Conservation (phyloP, 2,113 vertebrate genomes). For the Cyrtonyx montezumae region DNA sequence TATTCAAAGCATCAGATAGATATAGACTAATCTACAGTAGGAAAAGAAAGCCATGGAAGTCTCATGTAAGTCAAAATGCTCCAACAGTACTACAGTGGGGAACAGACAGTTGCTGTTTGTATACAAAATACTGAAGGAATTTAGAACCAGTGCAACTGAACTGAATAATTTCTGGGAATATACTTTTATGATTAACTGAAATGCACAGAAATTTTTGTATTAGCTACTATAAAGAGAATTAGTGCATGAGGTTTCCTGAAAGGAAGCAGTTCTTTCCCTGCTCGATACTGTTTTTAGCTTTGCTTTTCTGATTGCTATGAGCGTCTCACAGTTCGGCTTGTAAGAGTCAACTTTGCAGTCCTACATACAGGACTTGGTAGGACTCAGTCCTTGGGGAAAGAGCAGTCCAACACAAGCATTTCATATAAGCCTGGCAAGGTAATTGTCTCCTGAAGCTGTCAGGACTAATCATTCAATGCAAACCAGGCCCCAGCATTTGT, state of each 20-base stretch:
- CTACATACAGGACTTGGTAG: neutral
- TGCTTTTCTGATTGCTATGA: neutral
- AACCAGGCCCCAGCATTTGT: slow-evolving; percentile 41
- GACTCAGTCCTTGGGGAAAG: slow-evolving; percentile 23
- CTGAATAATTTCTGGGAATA: neutral
- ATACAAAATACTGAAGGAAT: neutral
- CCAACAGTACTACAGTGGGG: neutral
- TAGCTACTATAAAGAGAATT: neutral
- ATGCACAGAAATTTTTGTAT: neutral
- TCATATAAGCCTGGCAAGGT: slow-evolving; percentile 40
- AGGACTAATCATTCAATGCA: slow-evolving; percentile 40
- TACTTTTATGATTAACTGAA: neutral
- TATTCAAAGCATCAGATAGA: neutral
- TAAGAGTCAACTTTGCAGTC: neutral
- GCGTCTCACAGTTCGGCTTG: neutral
- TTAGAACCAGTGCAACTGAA: neutral
- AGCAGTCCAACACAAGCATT: neutral
- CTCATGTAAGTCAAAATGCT: neutral
- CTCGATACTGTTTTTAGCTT: neutral
- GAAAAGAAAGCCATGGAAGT: neutral
- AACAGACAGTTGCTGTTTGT: neutral
- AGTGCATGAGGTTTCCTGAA: neutral
- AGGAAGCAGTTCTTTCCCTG: neutral
- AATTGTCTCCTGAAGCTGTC: slow-evolving; percentile 51
- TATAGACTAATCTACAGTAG: neutral